Evolutionary conservation across 2,797 vertebrate species (phyloP).

Genomic region (Tolypeutes matacus): DNA sequence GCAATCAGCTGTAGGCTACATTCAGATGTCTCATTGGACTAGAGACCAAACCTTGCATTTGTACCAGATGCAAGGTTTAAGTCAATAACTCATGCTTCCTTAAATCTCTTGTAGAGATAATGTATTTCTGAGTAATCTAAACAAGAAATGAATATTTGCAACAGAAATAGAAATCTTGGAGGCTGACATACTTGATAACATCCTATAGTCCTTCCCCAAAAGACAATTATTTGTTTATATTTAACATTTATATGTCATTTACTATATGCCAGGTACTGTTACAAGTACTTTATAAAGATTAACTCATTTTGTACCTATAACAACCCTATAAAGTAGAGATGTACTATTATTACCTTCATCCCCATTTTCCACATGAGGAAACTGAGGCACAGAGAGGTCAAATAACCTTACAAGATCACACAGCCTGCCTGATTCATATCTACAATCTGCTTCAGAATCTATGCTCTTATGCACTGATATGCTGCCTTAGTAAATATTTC

Average conservation of each 20-base stretch:
- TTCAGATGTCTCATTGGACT: background rate
- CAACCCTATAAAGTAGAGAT: background rate
- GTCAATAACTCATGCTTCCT: background rate
- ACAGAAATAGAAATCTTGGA: background rate
- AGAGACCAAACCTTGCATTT: too few species aligned
- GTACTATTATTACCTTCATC: background rate
- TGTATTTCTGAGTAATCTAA: background rate
- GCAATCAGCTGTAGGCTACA: background rate
- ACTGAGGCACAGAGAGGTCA: background rate
- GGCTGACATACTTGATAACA: background rate
- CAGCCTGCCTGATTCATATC: background rate
- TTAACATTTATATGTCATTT: slow-evolving; percentile 31
- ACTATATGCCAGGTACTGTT: background rate
- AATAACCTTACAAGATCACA: background rate
- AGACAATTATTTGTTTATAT: slow-evolving; percentile 24
- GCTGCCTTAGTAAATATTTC: background rate
- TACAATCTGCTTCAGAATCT: slow-evolving; percentile 3
- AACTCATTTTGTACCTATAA: slow-evolving; percentile 11
- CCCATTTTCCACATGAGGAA: background rate
- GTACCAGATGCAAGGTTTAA: background rate
- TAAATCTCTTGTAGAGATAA: background rate
- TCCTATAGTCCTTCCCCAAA: background rate
- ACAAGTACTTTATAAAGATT: background rate
- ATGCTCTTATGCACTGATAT: background rate
- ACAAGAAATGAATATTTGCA: background rate